Base-by-base conservation (phyloP, 1,140 invertebrate genomes). In the Agrilus planipennis region DNA sequence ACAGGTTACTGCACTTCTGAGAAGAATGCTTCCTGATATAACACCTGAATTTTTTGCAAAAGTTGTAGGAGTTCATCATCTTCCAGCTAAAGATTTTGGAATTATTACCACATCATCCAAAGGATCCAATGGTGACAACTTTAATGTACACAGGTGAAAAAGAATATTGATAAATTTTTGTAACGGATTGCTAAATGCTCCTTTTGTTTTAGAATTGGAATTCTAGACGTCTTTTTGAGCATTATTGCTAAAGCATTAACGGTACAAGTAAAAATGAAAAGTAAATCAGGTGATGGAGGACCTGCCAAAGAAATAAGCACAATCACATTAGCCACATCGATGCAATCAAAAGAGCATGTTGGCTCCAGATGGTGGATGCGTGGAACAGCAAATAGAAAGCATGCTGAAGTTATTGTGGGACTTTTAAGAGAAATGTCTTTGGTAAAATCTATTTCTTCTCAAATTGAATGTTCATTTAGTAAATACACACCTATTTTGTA, bases 351-450 rank as follows among this genome's bases (percentile, higher is more conserved):
- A 30, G 73, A 73, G 46, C 62, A 63, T 36, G 62, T 74, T 30
- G 72, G 70, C 12, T 41, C 64, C n/a, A 54, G 77, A 31, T 94
- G 90, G 90, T 95, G 88, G 77, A 67, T 94, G 44, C 71, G 81
- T 46, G 90, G 91, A 1, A 70, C 73, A 31, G 85, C 89, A 47
- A 77, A 79, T 5, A 72, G 79, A 42, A 85, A 88, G 58, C 73
- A 93, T 32, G 86, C 90, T 3, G 82, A 89, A 62, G 79, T 84
- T 31, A 89, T 95, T 19, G 87, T 92, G 18, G 75, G 77, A 35
- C 71, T 97, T 2, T 72, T 97, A 0, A 79, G 84, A 44, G 91
- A 97, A 58, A 89, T 97, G 85, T 81, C 86, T 12, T 75, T 83
- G 50, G 89, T 92, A 70, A 76, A 75, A 65, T 21, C 10, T n/a